phyloP scores from a whole-genome alignment of 2,113 vertebrate species.

The Cyrtonyx montezumae region DNA sequence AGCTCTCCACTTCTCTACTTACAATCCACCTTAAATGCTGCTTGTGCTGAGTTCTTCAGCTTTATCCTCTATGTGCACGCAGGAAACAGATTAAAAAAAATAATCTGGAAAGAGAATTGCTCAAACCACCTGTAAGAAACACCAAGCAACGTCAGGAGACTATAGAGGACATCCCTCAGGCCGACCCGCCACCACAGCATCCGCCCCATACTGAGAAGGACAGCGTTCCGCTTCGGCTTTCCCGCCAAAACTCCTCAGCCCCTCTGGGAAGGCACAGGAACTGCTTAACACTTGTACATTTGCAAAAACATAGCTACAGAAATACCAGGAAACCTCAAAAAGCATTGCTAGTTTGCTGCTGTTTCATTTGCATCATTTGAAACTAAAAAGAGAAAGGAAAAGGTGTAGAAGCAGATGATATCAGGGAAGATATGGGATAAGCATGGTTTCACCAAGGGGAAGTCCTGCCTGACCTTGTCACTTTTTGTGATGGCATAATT shows the following conservation, averaged over 20 bases:
- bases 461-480: too few species aligned
- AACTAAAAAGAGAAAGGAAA: background rate
- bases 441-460: too few species aligned
- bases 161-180: background rate
- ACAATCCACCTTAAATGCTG: background rate
- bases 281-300: background rate
- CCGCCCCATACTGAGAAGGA: background rate
- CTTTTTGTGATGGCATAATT: too few species aligned
- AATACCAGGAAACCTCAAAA: background rate
- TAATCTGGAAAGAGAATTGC: background rate
- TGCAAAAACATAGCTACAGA: background rate
- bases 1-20: background rate
- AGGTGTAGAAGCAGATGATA: background rate
- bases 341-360: background rate
- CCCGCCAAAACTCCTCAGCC: background rate
- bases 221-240: background rate
- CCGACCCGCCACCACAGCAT: background rate
- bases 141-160: background rate
- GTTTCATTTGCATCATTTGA: background rate
- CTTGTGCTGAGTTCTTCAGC: background rate
- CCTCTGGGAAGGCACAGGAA: background rate
- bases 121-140: background rate
- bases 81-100: background rate
- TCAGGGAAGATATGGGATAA: too few species aligned
- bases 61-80: background rate